Percentiles rank a stretch among this genome's conserved stretches.
Conservation (phyloP, 1,140 invertebrate species). For the Drosophila seguyi region DNA sequence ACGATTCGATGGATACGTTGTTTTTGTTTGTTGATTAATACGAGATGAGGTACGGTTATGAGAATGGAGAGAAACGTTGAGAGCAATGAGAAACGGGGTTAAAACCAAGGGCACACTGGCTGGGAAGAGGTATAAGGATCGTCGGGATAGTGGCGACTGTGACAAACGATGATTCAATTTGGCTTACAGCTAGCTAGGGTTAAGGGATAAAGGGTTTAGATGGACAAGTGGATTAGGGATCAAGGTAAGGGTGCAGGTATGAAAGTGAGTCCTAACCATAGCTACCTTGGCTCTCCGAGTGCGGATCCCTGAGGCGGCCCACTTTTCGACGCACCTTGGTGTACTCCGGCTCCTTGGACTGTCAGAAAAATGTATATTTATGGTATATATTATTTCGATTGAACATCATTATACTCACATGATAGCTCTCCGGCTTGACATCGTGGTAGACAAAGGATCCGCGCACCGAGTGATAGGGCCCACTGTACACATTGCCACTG, state of each 20-base stretch:
- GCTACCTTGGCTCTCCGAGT: slow-evolving; percentile 92
- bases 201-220: not conserved
- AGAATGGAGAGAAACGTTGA: slow-evolving; percentile 56
- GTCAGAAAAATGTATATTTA: not conserved
- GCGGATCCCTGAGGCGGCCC: slow-evolving; percentile 89
- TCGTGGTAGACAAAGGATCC: slow-evolving; percentile 96
- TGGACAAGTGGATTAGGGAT: slow-evolving; percentile 7
- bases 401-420: slow-evolving; percentile 79
- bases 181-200: slow-evolving; percentile 61
- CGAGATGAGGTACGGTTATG: slow-evolving; percentile 58
- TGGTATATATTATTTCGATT: not conserved
- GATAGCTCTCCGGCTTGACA: slow-evolving; percentile 87
- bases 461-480: slow-evolving; percentile 93
- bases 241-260: slow-evolving; percentile 1
- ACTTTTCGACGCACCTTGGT: slow-evolving; percentile 93
- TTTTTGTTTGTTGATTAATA: slow-evolving; percentile 54
- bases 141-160: slow-evolving; percentile 3
- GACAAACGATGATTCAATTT: slow-evolving; percentile 64
- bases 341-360: slow-evolving; percentile 92
- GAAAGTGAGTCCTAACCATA: slow-evolving; percentile 8
- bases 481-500: slow-evolving; percentile 94
- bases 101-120: slow-evolving; percentile 22
- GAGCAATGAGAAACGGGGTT: slow-evolving; percentile 44
- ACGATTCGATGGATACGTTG: slow-evolving; percentile 83
- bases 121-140: not conserved